Evolutionary conservation across 1,140 invertebrate genomes (phyloP).

Genomic region (Euwallacea fornicatus): DNA sequence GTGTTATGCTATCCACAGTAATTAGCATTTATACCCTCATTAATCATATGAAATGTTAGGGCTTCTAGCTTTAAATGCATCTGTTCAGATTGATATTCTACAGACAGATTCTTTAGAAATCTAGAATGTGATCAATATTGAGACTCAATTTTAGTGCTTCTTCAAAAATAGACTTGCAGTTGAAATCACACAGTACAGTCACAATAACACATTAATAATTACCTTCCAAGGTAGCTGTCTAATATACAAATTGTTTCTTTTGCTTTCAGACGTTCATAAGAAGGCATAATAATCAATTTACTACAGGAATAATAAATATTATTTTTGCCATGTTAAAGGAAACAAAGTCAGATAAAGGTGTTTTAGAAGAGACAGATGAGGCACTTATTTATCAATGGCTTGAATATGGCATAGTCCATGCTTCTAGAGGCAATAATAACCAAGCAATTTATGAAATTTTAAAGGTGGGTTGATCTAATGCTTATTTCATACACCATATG

Average conservation of each 20-base stretch:
- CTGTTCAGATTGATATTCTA: no score
- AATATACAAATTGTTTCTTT: background rate
- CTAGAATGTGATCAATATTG: no score
- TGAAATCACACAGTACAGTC: no score
- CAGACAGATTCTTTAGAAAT: no score
- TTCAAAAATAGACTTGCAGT: no score
- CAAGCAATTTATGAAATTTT: slow-evolving; percentile 40
- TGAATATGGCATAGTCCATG: slow-evolving; percentile 48
- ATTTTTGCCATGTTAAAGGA: slow-evolving; percentile 43
- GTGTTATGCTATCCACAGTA: no score
- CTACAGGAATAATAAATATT: slow-evolving; percentile 42
- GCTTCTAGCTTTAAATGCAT: no score
- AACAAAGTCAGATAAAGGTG: slow-evolving; percentile 41
- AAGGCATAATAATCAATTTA: slow-evolving; percentile 10
- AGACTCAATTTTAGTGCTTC: no score
- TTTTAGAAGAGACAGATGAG: slow-evolving; percentile 39
- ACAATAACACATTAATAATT: no score
- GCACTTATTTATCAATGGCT: slow-evolving; percentile 50
- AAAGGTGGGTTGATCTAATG: slow-evolving; percentile 36
- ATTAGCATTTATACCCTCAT: no score
- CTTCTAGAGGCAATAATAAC: slow-evolving; percentile 18
- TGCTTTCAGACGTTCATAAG: background rate
- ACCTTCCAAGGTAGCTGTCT: no score
- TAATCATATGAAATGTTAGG: no score
- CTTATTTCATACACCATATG: slow-evolving; percentile 7